These are phyloP conservation scores for Acipenser oxyrinchus DNA, from an alignment of 2,797 vertebrate species.

Conservation along the genomic window DNA sequence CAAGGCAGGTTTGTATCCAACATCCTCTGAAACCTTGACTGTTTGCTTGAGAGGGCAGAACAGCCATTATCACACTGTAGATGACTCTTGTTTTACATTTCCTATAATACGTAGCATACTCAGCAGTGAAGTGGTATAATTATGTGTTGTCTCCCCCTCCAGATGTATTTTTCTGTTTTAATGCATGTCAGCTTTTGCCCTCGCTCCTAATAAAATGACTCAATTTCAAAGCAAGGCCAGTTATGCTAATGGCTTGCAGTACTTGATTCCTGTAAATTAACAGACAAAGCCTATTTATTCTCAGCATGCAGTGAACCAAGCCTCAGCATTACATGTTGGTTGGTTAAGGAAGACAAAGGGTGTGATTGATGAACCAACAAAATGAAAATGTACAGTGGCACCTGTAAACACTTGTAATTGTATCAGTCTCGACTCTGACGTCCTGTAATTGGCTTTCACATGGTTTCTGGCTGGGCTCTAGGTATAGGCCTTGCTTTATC, in stretches of 20 bases:
- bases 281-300: constrained; percentile 3
- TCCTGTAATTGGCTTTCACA: constrained; percentile 10
- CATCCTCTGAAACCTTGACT: too few species aligned
- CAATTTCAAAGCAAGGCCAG: constrained; percentile 9
- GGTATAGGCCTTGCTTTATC: constrained; percentile 10
- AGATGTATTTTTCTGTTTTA: constrained; percentile 1
- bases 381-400: constrained; percentile 8
- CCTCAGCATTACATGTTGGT: background rate
- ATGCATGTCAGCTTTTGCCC: constrained; percentile 4
- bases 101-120: background rate
- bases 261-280: constrained; percentile 8
- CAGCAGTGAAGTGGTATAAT: constrained; percentile 1
- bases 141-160: constrained; percentile 7
- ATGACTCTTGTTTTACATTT: constrained; percentile 13
- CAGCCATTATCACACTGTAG: constrained; percentile 1
- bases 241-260: background rate
- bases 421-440: constrained; percentile 4
- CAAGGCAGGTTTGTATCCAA: too few species aligned
- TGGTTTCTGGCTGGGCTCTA: constrained; percentile 1
- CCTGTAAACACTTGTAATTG: constrained; percentile 13
- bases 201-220: constrained; percentile 12
- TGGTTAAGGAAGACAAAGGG: constrained; percentile 7
- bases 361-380: constrained; percentile 12
- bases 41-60: background rate
- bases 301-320: background rate